Percentiles rank a stretch among this genome's conserved stretches.
phyloP scores from a whole-genome alignment of 2,113 vertebrate genomes.

The Elaphurus davidianus region DNA sequence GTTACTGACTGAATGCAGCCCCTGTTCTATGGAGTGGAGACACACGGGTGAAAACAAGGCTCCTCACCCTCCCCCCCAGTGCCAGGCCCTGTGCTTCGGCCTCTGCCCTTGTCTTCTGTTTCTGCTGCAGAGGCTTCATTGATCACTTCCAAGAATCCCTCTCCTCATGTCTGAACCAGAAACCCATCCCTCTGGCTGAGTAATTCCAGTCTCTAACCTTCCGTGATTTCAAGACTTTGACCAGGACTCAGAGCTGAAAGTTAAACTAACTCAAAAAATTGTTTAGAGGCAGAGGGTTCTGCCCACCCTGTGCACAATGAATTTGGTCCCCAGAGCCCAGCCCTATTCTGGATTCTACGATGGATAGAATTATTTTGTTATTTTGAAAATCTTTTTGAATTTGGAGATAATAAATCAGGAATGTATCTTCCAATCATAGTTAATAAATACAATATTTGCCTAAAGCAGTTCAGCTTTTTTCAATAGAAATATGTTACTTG shows the following conservation, averaged over 20 bases:
- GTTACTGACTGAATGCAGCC: not conserved
- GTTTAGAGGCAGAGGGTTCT: not conserved
- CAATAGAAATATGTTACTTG: not conserved
- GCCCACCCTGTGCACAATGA: not conserved
- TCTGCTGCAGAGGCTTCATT: not conserved
- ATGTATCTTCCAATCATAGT: not conserved
- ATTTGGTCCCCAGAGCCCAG: not conserved
- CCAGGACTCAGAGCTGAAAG: not conserved
- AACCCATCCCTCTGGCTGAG: not conserved
- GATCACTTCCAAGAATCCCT: not conserved
- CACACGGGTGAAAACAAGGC: not conserved
- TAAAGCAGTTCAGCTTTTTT: not conserved
- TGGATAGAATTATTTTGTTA: not conserved
- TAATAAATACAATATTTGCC: constrained; percentile 38
- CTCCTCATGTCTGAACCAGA: not conserved
- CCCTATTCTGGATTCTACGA: not conserved
- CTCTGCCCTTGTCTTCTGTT: not conserved
- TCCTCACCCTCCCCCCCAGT: rapidly evolving
- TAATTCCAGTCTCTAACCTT: not conserved
- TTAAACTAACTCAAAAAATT: not conserved
- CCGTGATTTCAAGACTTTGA: not conserved
- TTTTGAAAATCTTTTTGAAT: not conserved
- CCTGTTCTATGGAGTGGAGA: not conserved
- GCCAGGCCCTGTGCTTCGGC: not conserved
- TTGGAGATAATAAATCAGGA: not conserved